Base-by-base conservation (phyloP, 2,797 vertebrate species). In the Trachurus trachurus region DNA sequence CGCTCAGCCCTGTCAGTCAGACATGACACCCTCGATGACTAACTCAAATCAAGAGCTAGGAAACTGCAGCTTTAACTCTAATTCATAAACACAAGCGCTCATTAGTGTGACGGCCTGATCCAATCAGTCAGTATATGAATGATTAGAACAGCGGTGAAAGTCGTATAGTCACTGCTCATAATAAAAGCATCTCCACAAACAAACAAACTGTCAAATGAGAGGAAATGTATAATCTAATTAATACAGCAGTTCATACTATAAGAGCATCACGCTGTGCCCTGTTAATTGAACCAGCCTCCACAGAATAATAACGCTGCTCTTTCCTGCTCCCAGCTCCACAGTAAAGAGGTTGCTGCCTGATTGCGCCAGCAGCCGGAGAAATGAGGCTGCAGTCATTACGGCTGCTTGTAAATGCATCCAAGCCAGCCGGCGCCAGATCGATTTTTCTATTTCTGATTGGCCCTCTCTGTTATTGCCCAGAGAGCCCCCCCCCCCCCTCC, bases 391-490 rank as follows among this genome's bases (percentile, higher is more conserved):
- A 90, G 85, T 92, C 89, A 88, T 93, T 91, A 91, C 59, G 19
- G 71, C 78, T 88, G 87, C 85, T 93, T 92, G 90, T 89, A 92
- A 94, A 93, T 92, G 87, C 85, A 86, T 78, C 88, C 80, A 39
- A 92, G 89, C 85, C 81, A 82, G 82, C 85, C 71, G 75, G 92
- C 83, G 89, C 90, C 91, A 82, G 64, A 95, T 94, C 75, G 77
- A 94, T 93, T 92, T 92, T 88, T 76, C 84, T 92, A 90, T 94
- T 94, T 90, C 85, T 90, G 82, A 92, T 93, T 90, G 83, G 85
- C 72, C 73, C 76, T 82, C 71, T 82, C 68, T 79, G 82, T 88
- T 90, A 87, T 78, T 85, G 85, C 80, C 67, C 79, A 22, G 59
- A 83, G 81, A 88, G 77, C 65, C 66, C 76, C 45, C 26, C 76